phyloP scores from a whole-genome alignment of 2,888 invertebrate genomes.

The Myopa tessellatipennis region DNA sequence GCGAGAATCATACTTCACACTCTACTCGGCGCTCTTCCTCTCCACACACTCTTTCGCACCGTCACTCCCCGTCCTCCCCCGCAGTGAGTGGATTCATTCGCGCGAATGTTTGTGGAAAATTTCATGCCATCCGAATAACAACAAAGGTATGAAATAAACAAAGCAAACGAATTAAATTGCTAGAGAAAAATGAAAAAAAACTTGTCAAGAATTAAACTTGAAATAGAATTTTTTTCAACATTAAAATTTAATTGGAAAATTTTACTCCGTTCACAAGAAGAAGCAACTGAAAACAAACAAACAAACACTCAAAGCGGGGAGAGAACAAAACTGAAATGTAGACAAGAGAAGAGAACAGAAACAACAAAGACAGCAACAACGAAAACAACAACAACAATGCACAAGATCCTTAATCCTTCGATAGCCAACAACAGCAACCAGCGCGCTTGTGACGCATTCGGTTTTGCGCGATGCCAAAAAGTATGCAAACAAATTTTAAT shows the following conservation, averaged over 20 bases:
- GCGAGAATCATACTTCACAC: too few species aligned
- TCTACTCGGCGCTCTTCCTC: too few species aligned
- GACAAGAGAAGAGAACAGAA: background rate
- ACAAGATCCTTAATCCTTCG: background rate
- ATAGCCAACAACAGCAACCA: background rate
- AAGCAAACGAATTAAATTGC: too few species aligned
- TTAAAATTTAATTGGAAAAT: slow-evolving; percentile 35
- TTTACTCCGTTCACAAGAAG: slow-evolving; percentile 32
- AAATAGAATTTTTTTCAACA: too few species aligned
- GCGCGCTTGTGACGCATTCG: background rate
- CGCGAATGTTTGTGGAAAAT: background rate
- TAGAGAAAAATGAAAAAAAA: background rate
- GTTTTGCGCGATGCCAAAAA: slow-evolving; percentile 25
- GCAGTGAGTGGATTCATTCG: too few species aligned
- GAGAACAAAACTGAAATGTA: background rate
- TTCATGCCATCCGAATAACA: background rate
- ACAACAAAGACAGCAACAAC: background rate
- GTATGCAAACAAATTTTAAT: slow-evolving; percentile 32
- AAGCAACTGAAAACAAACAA: background rate
- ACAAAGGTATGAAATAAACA: background rate
- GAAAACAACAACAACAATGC: background rate
- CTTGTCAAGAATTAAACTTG: too few species aligned
- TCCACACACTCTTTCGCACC: too few species aligned
- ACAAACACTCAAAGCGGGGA: slow-evolving; percentile 16
- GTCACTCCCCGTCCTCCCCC: too few species aligned